Percentiles rank a stretch among this genome's conserved stretches.
Conservation (phyloP, 1,140 invertebrate genomes). For the Hypsibius dujardini region DNA sequence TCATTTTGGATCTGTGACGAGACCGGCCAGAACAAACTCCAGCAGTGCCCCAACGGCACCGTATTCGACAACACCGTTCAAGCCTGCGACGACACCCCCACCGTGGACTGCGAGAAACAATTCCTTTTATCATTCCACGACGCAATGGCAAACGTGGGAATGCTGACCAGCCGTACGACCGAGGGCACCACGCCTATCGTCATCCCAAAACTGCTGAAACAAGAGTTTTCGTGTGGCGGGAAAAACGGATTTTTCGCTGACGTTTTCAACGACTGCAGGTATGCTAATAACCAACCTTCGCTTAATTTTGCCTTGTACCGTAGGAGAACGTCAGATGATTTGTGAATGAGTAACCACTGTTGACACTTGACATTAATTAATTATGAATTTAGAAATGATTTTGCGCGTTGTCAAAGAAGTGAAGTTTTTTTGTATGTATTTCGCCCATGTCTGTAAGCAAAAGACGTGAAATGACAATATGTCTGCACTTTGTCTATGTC, state of each 20-base stretch:
- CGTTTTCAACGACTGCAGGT: neutral
- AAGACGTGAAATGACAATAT: too few relatives aligned
- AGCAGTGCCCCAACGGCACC: neutral
- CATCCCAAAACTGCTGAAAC: neutral
- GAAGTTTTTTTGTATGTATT: too few relatives aligned
- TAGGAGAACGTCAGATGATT: too few relatives aligned
- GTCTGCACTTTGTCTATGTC: too few relatives aligned
- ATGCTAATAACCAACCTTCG: neutral
- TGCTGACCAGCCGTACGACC: neutral
- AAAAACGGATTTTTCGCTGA: constrained; percentile 6
- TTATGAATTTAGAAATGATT: too few relatives aligned
- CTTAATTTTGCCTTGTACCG: too few relatives aligned
- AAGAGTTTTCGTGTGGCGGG: neutral
- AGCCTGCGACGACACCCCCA: neutral
- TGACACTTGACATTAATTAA: too few relatives aligned
- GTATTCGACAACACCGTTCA: constrained; percentile 1
- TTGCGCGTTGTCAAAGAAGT: too few relatives aligned
- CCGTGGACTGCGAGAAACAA: neutral
- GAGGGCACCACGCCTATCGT: neutral
- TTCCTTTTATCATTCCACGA: too few relatives aligned
- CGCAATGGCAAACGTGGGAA: too few relatives aligned
- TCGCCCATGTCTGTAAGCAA: too few relatives aligned
- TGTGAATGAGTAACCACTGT: too few relatives aligned
- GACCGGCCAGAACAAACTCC: neutral
- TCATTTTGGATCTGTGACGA: constrained; percentile 5